Base-by-base conservation (phyloP, 2,888 invertebrate genomes). In the Agonopterix alstromeriana region DNA sequence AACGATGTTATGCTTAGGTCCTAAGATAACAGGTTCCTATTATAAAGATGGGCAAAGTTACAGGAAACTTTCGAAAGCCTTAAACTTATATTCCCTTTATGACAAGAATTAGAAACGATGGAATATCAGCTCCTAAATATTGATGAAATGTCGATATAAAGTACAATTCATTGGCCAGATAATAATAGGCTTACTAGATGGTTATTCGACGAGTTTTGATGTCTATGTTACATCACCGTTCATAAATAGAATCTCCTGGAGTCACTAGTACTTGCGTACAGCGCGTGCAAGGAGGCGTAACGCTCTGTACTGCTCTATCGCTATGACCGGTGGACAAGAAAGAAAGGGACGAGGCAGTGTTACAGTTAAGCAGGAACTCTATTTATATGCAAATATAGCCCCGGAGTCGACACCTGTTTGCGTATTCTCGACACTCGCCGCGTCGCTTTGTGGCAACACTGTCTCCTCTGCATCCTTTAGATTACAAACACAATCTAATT, bases 361-460 rank as follows among this genome's bases (percentile, higher is more conserved):
- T 88, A 88, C 87, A 87, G 88, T 88, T 88, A 87, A 86, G 86
- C 86, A 86, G 87, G 87, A 86, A 87, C 87, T 88, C 88, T 87
- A 88, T 88, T 87, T 88, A 88, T 87, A 88, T 88, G 88, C 88
- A 87, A 88, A 88, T 87, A 87, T 82, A 86, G 78, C 86, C 83
- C 85, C 86, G 78, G 73, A 83, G 82, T 77, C 87, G 82, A 87
- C 88, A 88, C 88, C 87, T 88, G 88, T 88, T 88, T 88, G 87
- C 85, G 87, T 87, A 88, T 88, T 88, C 87, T 83, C 78, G 65
- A 67, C 83, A 72, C 71, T 79, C 76, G 71, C 70, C 68, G 72
- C 73, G 70, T 72, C 77, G 81, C 78, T 77, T 78, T 80, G 82
- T 77, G 80, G 81, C 77, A 73, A 77, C 77, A 74, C 74, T 76